These are phyloP conservation scores for Glossosoma conforme DNA, from an alignment of 1,140 invertebrate species.

Conservation along the genomic window DNA sequence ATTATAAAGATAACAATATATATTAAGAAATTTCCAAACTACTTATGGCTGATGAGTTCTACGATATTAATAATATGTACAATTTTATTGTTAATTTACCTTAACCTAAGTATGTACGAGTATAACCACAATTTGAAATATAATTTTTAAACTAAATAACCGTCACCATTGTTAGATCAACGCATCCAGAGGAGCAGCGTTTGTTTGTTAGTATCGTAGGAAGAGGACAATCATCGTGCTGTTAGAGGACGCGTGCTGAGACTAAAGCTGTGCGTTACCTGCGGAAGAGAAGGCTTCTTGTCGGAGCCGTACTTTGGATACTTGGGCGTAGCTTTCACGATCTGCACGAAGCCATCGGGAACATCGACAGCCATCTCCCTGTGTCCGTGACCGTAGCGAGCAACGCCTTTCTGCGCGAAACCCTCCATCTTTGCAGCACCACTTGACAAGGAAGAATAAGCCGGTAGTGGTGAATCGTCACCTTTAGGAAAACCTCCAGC, in stretches of 20 bases:
- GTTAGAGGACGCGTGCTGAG: slow-evolving; percentile 19
- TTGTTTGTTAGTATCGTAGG: slow-evolving; percentile 1
- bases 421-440: slow-evolving; percentile 45
- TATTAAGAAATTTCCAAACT: no score
- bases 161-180: slow-evolving; percentile 5
- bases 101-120: neutral
- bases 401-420: slow-evolving; percentile 32
- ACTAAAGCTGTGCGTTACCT: slow-evolving; percentile 42
- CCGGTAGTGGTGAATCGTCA: slow-evolving; percentile 32
- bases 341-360: slow-evolving; percentile 69
- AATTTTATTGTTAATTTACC: no score
- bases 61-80: no score
- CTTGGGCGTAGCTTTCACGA: slow-evolving; percentile 67
- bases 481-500: slow-evolving; percentile 33
- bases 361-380: slow-evolving; percentile 72
- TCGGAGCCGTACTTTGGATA: slow-evolving; percentile 62
- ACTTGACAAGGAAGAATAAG: slow-evolving; percentile 43
- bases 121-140: neutral
- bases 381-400: slow-evolving; percentile 46
- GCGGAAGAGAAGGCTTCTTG: slow-evolving; percentile 38
- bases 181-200: neutral
- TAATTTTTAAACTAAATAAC: slow-evolving; percentile 2
- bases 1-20: no score
- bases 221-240: slow-evolving; percentile 12
- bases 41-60: no score